Conservation (phyloP, 2,888 invertebrate species). For the Psylliodes chrysocephalus region DNA sequence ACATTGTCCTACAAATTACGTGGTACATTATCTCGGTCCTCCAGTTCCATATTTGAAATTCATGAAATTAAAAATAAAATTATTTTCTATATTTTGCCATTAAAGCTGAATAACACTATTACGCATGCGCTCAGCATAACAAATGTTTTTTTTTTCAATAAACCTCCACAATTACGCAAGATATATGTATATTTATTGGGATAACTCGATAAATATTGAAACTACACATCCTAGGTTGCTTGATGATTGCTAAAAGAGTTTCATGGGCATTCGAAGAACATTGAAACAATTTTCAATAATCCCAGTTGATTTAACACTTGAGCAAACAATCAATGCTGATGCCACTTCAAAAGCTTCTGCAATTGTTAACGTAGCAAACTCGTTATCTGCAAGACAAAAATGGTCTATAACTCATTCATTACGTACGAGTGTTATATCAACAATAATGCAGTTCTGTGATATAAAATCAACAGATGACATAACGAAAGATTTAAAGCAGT, state of each 20-base stretch:
- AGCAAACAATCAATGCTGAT: slow-evolving; percentile 42
- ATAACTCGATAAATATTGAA: too few relatives aligned
- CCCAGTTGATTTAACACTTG: slow-evolving; percentile 44
- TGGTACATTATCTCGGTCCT: too few relatives aligned
- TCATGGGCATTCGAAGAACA: slow-evolving; percentile 23
- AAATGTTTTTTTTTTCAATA: too few relatives aligned
- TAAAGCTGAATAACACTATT: too few relatives aligned
- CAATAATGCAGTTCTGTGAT: slow-evolving; percentile 29
- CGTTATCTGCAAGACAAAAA: slow-evolving; percentile 46
- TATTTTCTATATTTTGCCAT: too few relatives aligned
- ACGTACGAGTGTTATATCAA: slow-evolving; percentile 41
- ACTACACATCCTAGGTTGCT: slow-evolving; percentile 38
- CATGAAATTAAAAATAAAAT: too few relatives aligned
- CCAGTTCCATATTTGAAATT: too few relatives aligned
- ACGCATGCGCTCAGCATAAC: too few relatives aligned
- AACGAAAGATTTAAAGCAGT: slow-evolving; percentile 42
- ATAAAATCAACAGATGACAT: slow-evolving; percentile 41
- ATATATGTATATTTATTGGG: too few relatives aligned
- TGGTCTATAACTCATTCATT: slow-evolving; percentile 41
- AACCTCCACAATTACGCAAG: too few relatives aligned
- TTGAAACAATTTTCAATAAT: slow-evolving; percentile 39
- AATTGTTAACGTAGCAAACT: slow-evolving; percentile 45
- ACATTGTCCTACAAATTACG: too few relatives aligned
- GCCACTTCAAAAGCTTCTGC: slow-evolving; percentile 41
- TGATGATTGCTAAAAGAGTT: slow-evolving; percentile 32